Percentiles rank a stretch among this genome's conserved stretches.
Conservation (phyloP, 2,797 vertebrate genomes). For the Anabas testudineus region DNA sequence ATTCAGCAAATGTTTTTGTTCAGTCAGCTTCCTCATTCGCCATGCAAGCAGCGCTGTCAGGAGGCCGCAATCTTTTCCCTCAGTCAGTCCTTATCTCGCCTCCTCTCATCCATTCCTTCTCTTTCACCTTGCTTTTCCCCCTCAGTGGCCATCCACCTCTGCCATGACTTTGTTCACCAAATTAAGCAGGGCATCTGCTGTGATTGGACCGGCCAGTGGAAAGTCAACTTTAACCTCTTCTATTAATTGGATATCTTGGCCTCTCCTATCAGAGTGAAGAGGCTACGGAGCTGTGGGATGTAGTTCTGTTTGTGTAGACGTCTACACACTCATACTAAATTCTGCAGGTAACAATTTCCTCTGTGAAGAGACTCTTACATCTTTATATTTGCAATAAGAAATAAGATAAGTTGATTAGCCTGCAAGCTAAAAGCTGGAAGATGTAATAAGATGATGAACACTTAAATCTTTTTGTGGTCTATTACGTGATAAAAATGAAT, state of each 20-base stretch:
- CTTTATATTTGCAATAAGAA: constrained; percentile 50
- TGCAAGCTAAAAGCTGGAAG: constrained; percentile 28
- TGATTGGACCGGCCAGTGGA: constrained; percentile 66
- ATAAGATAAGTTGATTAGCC: constrained; percentile 37
- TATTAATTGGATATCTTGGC: constrained; percentile 73
- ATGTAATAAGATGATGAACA: constrained; percentile 40
- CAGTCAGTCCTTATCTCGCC: constrained; percentile 66
- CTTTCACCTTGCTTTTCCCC: constrained; percentile 48
- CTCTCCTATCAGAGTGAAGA: constrained; percentile 50
- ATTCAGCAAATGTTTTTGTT: constrained; percentile 75
- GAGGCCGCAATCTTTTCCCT: constrained; percentile 57
- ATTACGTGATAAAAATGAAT: constrained; percentile 32
- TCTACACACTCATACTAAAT: constrained; percentile 9
- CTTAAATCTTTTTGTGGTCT: constrained; percentile 21
- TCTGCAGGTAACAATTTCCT: constrained; percentile 42
- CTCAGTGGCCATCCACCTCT: constrained; percentile 56
- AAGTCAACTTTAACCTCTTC: constrained; percentile 64
- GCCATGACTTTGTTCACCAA: constrained; percentile 71
- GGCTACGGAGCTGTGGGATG: constrained; percentile 15
- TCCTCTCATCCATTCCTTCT: constrained; percentile 63
- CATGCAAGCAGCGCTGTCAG: constrained; percentile 68
- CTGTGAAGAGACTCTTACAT: constrained; percentile 26
- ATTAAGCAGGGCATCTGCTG: constrained; percentile 67
- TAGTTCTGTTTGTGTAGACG: constrained; percentile 42
- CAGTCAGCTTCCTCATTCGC: constrained; percentile 65